Evolutionary conservation across 2,113 vertebrate genomes (phyloP), one percentile per base, ranked within the genome.

Genomic region (Ia io): DNA sequence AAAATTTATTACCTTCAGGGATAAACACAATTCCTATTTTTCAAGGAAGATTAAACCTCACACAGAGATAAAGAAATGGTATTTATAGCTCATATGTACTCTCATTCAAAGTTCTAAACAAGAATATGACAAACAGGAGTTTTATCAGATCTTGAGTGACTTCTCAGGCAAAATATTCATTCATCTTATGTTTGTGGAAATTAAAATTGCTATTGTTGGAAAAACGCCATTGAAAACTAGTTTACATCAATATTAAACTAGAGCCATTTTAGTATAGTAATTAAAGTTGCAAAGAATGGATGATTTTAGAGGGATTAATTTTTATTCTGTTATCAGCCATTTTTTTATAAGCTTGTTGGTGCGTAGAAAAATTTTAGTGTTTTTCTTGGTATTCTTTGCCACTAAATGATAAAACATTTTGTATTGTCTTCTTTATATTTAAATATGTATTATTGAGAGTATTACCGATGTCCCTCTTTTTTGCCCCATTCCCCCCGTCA

Each of bases 391-490:
- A 84, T 69, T 90, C 13, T 70, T 67, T 56, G 79, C 6, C 47
- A 49, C 85, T 74, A 85, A 80, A 74, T 80, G 73, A n/a, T 88
- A 96, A 95, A 84, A 76, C 74, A 69, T 44, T 85, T 88, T 78
- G 11, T 42, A 74, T 65, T 91, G 28, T 79, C 80, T 86, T 92
- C 25, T 59, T 59, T 25, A 25, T 59, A 59, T 59, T 59, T 59
- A 25, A 59, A 59, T 59, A 59, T 59, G 25, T 25, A 59, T 59
- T 59, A 9, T 25, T 59, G 56, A 59, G 56, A 59, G 56, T 59
- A 59, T 59, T 59, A 59, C 56, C 10, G 23, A 59, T 59, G 23
- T 59, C 23, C 23, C 56, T 59, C 56, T 59, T 59, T 56, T 59
- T 59, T 59, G 56, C 56, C 56, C 9, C 23, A 59, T 59, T 25